Conservation (phyloP, 2,888 invertebrate species). For the Phyto melanocephala region DNA sequence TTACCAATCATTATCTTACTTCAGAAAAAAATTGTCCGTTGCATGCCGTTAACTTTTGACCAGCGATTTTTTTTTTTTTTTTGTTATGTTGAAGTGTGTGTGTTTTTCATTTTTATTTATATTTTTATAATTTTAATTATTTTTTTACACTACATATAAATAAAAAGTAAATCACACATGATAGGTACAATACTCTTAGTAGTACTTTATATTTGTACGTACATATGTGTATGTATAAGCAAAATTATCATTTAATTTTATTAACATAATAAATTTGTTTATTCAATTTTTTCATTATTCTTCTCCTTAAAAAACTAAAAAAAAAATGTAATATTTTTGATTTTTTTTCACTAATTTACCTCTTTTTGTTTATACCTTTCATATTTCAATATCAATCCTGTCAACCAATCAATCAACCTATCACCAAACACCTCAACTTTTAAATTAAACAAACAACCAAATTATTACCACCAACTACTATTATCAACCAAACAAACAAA, state of each 20-base stretch:
- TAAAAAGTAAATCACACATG: conserved; percentile 11
- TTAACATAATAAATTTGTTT: conserved; percentile 44
- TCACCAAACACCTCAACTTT: conserved; percentile 44
- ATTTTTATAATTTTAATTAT: conserved; percentile 12
- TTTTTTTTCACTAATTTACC: conserved; percentile 53
- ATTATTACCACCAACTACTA: conserved; percentile 42
- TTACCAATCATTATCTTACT: no score
- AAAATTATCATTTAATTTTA: conserved; percentile 24
- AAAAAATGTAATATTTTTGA: conserved; percentile 26
- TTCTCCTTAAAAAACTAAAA: background rate
- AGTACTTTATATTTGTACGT: background rate
- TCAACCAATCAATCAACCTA: conserved; percentile 54
- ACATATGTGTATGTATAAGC: no score
- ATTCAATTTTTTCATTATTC: conserved; percentile 36
- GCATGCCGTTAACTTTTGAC: no score
- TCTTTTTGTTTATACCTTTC: conserved; percentile 55
- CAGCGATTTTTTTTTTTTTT: background rate
- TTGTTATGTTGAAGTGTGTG: background rate
- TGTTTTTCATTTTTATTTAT: conserved; percentile 18
- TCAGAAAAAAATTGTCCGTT: no score
- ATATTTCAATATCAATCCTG: conserved; percentile 46
- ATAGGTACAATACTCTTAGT: no score
- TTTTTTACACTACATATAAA: conserved; percentile 5
- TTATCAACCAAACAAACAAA: conserved; percentile 25
- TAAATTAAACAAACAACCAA: conserved; percentile 44